Evolutionary conservation across 92 coral and sea anemone genomes (phyloP), one percentile per base, ranked within the genome.

Genomic region (Porites evermanni): DNA sequence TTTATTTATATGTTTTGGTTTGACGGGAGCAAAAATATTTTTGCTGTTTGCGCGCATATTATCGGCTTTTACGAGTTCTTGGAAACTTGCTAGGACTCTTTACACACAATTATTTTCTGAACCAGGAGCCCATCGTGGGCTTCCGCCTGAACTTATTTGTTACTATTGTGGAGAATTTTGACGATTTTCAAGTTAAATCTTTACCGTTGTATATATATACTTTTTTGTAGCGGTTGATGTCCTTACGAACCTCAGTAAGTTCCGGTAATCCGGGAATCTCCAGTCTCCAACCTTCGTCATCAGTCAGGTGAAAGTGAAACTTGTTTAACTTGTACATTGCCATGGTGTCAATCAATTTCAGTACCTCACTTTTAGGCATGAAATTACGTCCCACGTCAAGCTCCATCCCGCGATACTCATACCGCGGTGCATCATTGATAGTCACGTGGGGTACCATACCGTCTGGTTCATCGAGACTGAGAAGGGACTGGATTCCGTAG

Each of bases 211-310:
- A 38, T 38, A 38, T 21, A 21, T 21, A 21, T 21, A 21, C 21
- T 21, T 21, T 38, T 38, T 38, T 38, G 47, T 38, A 38, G 47
- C 47, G 47, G 47, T 38, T 38, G 47, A 38, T 38, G 47, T 38
- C 47, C 47, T 38, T 21, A 67, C 92, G 60, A 10, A 90, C 93
- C 95, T 77, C 84, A 12, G 94, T 96, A 18, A 96, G 80, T 75
- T 94, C 98, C 26, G 94, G 93, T 56, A 96, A 91, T 81, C 96
- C 98, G 21, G 98, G 98, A 14, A 96, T 94, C 79, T 96, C 94
- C 60, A 96, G 89, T 24, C 98, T 93, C 98, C 98, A 96, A 5
- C 98, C 98, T 77, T 96, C 98, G 67, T 96, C 98, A 53, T 96
- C 98, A 64, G 96, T 90, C 91, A 96, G 81, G 64, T 96, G 98